phyloP scores from a whole-genome alignment of 1,140 invertebrate species.

The Camponotus pennsylvanicus region DNA sequence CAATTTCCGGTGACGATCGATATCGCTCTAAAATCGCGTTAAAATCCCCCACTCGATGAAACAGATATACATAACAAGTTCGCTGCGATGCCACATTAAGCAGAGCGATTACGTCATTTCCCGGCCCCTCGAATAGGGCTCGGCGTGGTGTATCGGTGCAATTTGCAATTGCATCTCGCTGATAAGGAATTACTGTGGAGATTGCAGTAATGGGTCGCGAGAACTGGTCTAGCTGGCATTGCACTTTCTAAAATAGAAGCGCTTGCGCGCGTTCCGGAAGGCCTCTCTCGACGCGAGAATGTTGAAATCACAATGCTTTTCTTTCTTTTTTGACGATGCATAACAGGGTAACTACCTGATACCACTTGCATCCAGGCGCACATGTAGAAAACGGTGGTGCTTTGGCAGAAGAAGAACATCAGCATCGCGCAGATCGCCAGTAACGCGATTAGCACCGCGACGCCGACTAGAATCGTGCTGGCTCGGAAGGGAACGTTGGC shows the following conservation, averaged over 20 bases:
- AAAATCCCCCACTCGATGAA: not conserved
- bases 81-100: constrained; percentile 22
- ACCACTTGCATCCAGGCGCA: constrained; percentile 97
- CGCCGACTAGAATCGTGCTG: constrained; percentile 95
- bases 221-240: constrained; percentile 17
- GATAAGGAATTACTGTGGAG: constrained; percentile 64
- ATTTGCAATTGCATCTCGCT: constrained; percentile 68
- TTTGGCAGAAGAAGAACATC: constrained; percentile 97
- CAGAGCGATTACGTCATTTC: constrained; percentile 68
- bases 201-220: constrained; percentile 59
- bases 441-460: constrained; percentile 94
- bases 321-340: too few species aligned
- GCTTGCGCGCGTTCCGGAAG: not conserved
- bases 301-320: not conserved
- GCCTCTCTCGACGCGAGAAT: not conserved
- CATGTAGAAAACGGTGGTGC: constrained; percentile 97
- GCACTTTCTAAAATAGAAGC: constrained; percentile 44
- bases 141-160: constrained; percentile 43
- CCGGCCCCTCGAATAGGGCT: constrained; percentile 12
- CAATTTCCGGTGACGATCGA: constrained; percentile 6
- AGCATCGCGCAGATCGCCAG: constrained; percentile 95
- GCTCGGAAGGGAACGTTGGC: constrained; percentile 93
- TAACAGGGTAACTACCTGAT: constrained; percentile 91
- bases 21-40: not conserved
- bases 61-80: constrained; percentile 15